Percentiles rank a stretch among this genome's conserved stretches.
phyloP scores from a whole-genome alignment of 2,888 invertebrate species.

The Chymomyza amoena region DNA sequence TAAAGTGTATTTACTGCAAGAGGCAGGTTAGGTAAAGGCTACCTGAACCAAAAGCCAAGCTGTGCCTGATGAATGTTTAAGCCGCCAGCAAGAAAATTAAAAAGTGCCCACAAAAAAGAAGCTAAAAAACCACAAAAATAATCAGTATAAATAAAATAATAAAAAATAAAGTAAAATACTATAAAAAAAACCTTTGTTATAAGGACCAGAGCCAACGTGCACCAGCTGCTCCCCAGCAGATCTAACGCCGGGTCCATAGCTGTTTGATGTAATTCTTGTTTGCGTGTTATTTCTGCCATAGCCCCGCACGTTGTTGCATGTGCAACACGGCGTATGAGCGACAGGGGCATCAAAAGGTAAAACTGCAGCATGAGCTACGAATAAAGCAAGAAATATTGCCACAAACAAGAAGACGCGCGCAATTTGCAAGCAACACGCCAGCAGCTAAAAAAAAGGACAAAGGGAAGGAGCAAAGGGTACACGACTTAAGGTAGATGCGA shows the following conservation, averaged over 20 bases:
- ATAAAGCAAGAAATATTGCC: slow-evolving; percentile 26
- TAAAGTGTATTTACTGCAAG: too few species aligned
- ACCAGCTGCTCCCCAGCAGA: slow-evolving; percentile 22
- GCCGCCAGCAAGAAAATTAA: not conserved
- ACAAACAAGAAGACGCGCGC: slow-evolving; percentile 33
- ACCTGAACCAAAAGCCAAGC: too few species aligned
- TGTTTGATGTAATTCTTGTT: slow-evolving; percentile 31
- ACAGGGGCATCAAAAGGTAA: slow-evolving; percentile 17
- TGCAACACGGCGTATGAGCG: slow-evolving; percentile 63
- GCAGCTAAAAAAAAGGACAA: not conserved
- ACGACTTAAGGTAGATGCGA: not conserved
- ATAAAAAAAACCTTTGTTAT: not conserved
- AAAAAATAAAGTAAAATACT: slow-evolving; percentile 18
- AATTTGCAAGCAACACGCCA: slow-evolving; percentile 55
- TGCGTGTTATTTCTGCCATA: too few species aligned
- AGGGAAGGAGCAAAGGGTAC: not conserved
- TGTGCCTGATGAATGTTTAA: not conserved
- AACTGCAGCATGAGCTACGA: slow-evolving; percentile 6
- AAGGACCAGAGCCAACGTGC: not conserved
- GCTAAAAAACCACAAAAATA: slow-evolving; percentile 32
- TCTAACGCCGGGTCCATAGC: slow-evolving; percentile 39
- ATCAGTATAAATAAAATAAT: slow-evolving; percentile 47
- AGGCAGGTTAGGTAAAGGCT: too few species aligned
- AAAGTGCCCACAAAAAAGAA: slow-evolving; percentile 43
- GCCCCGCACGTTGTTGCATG: slow-evolving; percentile 13